These are phyloP conservation scores for Sacculina carcini DNA, from an alignment of 2,888 invertebrate genomes.

Conservation along the genomic window DNA sequence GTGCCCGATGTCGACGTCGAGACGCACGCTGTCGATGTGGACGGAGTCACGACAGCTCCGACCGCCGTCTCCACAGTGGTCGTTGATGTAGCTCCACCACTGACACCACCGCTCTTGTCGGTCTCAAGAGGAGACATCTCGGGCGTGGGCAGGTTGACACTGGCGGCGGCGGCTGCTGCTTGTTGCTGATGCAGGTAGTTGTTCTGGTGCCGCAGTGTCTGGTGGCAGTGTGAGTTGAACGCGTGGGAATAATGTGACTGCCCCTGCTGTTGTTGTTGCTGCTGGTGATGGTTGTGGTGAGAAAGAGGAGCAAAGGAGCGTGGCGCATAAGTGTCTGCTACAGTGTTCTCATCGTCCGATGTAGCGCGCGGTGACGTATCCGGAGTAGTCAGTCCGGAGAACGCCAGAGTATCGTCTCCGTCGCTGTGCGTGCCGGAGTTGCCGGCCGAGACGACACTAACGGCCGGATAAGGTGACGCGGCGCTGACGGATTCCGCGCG, in stretches of 20 bases:
- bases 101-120: too few species aligned
- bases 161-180: neutral
- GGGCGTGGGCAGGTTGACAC: neutral
- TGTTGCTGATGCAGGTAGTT: too few species aligned
- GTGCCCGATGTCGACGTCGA: neutral
- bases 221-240: conserved; percentile 4
- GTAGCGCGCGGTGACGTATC: conserved; percentile 9
- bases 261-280: conserved; percentile 2
- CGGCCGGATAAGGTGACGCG: neutral
- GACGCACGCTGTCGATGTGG: neutral
- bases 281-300: neutral
- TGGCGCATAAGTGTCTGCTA: too few species aligned
- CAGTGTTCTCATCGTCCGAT: too few species aligned
- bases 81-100: too few species aligned
- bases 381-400: neutral
- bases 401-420: neutral
- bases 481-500: neutral
- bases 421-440: neutral
- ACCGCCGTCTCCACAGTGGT: too few species aligned
- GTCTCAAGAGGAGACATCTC: conserved; percentile 1
- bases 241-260: conserved; percentile 1
- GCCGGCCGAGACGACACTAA: neutral
- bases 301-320: conserved; percentile 5
- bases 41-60: neutral
- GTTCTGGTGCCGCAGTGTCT: neutral